A percentile compares a stretch with the other conserved stretches of the same genome.
Evolutionary conservation across 2,113 vertebrate genomes (phyloP).

Genomic region (Phodopus roborovskii): DNA sequence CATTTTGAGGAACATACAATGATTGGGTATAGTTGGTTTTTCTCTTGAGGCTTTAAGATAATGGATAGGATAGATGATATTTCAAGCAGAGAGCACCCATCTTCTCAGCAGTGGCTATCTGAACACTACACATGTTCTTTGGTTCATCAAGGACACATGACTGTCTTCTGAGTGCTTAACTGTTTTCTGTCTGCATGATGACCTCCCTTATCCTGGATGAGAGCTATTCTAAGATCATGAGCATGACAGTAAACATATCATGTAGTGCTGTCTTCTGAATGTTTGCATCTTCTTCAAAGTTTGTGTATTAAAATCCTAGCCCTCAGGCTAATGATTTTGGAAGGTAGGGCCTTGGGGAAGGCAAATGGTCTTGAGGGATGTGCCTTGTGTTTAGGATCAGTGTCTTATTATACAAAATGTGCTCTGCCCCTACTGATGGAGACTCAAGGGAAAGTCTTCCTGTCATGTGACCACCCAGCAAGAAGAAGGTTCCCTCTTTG

Average conservation of each 20-base stretch:
- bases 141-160: not conserved
- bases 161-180: not conserved
- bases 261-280: not conserved
- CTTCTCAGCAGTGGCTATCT: not conserved
- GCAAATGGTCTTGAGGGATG: not conserved
- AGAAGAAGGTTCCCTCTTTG: not conserved
- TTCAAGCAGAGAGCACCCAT: not conserved
- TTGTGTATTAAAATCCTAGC: not conserved
- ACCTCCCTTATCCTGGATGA: not conserved
- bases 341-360: not conserved
- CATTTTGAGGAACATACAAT: not conserved
- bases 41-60: not conserved
- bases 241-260: fast-evolving
- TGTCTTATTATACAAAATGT: not conserved
- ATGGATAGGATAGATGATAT: not conserved
- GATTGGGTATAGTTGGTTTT: not conserved
- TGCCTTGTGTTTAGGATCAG: not conserved
- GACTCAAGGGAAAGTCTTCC: not conserved
- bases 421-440: not conserved
- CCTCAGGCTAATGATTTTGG: not conserved
- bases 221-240: not conserved
- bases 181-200: not conserved
- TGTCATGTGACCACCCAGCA: not conserved
- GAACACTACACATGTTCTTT: not conserved
- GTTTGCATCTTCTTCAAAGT: not conserved